Evolutionary conservation across 2,113 vertebrate genomes (phyloP), one percentile per base, ranked within the genome.

Genomic region (Anas platyrhynchos): DNA sequence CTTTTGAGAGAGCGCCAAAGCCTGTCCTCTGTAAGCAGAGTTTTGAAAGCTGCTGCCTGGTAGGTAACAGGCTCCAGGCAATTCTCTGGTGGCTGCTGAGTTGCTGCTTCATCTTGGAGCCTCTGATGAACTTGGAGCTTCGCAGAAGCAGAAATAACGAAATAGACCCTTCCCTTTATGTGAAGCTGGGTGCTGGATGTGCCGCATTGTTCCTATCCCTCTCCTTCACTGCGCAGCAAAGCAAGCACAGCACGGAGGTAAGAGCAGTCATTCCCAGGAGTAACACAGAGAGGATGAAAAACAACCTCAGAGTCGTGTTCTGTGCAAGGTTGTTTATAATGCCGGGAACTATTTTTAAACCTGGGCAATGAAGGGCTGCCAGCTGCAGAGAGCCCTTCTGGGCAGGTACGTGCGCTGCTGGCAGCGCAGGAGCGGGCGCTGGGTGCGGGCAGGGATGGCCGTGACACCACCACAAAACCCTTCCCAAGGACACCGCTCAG

Each of bases 331-430:
- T 93, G 58, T 90, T 96, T 91, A 48, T 71, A 72, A 74, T 56
- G 78, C 82, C 76, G 76, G 62, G 25, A 63, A 34, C 89, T 96
- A 95, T 95, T 96, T 97, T 89, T 96, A 96, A 86, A 90, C 59
- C 69, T 44, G 69, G 88, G 75, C 89, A 56, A 27, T 21, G 78
- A 93, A 94, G 86, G 65, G 71, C 86, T 93, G 71, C 69, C 27
- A 10, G 86, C 74, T 83, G 83, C 88, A 81, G 71, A 78, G 81
- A 56, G 81, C 87, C 71, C 88, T 78, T 29, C 43, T 75, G 86
- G 77, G 75, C 21, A 17, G 55, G 61, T 61, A 20, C 29, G 17
- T n/a, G 61, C 56, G 41, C 92, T 81, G 76, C 11, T 83, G 59
- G 83, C 61, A 21, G 91, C 94, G 89, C 20, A 6, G 50, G 54